Evolutionary conservation across 2,888 invertebrate species (phyloP).

Genomic region (Synergus umbraculus): DNA sequence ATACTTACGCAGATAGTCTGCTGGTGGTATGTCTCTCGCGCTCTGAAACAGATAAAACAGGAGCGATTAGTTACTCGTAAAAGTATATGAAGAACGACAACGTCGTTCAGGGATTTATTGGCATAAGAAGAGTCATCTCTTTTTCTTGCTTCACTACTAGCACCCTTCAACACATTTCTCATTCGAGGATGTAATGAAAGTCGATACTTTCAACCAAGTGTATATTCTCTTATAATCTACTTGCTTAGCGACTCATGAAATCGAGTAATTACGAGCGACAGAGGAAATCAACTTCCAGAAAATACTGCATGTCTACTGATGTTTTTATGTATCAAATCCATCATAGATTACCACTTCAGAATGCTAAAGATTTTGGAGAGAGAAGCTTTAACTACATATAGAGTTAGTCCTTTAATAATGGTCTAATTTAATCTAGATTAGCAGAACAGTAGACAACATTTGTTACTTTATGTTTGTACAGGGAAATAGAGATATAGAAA

Average conservation of each 20-base stretch:
- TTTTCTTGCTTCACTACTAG: not conserved
- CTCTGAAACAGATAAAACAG: conserved; percentile 77
- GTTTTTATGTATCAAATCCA: not conserved
- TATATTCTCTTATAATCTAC: conserved; percentile 4
- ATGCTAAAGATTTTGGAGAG: not conserved
- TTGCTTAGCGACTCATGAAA: conserved; percentile 7
- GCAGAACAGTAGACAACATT: not conserved
- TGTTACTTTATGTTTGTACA: not conserved
- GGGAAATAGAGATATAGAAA: conserved; percentile 14
- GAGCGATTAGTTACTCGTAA: conserved; percentile 18
- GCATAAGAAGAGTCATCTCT: not conserved
- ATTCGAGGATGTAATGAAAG: not conserved
- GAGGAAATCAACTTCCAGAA: not conserved
- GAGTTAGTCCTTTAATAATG: not conserved
- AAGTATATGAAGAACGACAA: not conserved
- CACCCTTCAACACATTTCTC: not conserved
- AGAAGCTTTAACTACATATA: not conserved
- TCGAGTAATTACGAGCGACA: conserved; percentile 1
- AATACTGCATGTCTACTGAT: not conserved
- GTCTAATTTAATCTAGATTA: not conserved
- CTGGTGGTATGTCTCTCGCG: conserved; percentile 77
- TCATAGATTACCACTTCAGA: not conserved
- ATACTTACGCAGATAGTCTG: conserved; percentile 80
- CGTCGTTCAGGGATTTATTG: not conserved
- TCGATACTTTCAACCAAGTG: conserved; percentile 7